Conservation (phyloP, 2,113 vertebrate species). For the Salvelinus namaycush region DNA sequence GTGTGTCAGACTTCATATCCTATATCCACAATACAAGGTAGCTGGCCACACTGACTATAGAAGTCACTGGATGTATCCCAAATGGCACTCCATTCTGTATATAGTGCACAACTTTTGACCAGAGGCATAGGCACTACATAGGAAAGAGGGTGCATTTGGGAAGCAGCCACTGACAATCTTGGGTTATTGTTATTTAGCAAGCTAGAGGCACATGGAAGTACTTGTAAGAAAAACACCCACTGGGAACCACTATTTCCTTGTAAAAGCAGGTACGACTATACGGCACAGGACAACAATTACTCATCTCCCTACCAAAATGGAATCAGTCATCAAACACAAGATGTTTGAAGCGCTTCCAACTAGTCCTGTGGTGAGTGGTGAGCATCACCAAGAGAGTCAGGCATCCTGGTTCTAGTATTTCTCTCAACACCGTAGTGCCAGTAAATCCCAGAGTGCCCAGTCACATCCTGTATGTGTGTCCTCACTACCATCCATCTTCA, state of each 20-base stretch:
- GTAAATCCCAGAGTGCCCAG: conserved; percentile 30
- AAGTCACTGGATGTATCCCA: not conserved
- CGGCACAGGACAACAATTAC: conserved; percentile 19
- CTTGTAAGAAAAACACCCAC: conserved; percentile 21
- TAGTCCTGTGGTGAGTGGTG: conserved; percentile 10
- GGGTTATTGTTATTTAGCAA: not conserved
- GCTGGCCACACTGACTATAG: not conserved
- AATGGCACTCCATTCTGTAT: too few species aligned
- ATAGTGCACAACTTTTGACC: too few species aligned
- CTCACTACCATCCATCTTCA: conserved; percentile 10
- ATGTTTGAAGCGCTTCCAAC: conserved; percentile 60
- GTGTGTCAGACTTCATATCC: conserved; percentile 19
- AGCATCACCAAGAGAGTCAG: not conserved
- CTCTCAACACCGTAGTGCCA: conserved; percentile 29
- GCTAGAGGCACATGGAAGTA: conserved; percentile 24
- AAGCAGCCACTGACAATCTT: not conserved
- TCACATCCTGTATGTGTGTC: conserved; percentile 33
- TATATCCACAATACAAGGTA: conserved; percentile 26
- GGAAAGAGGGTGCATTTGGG: too few species aligned
- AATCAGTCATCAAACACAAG: conserved; percentile 65
- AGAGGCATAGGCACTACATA: too few species aligned
- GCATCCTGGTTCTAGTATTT: conserved; percentile 17
- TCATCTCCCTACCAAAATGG: conserved; percentile 59
- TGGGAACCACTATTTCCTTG: not conserved
- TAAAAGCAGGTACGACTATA: not conserved